Evolutionary conservation across 2,113 vertebrate genomes (phyloP), one percentile per base, ranked within the genome.

Genomic region (Corythornis vintsioides): DNA sequence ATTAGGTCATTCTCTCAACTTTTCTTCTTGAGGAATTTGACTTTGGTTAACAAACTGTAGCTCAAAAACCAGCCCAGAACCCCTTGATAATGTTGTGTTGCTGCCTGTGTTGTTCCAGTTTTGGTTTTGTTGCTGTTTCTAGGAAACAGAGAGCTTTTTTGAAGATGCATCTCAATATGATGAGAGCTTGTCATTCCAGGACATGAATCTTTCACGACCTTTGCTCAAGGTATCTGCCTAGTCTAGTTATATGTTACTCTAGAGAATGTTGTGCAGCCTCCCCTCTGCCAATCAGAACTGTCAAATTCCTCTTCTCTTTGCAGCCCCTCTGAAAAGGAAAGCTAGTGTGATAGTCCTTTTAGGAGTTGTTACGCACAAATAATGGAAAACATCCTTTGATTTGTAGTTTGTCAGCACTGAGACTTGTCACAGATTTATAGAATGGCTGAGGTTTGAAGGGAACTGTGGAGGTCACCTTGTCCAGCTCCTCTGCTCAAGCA

Each of bases 171-270:
- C 99, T 24, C 96, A 98, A 28, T 99, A 98, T 5, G 98, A 99
- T 16, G 98, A 99, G 42, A 98, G 74, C 40, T 97, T 99, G 75
- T 98, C 97, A 3, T 99, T 99, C 73, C 98, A 98, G 67, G 98
- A 99, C 86, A 99, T 99, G 99, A 99, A 99, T 97, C 98, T 99
- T 64, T 99, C 99, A 83, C 97, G 99, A 64, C 99, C 99, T 18
- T 97, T 99, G 69, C 96, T 99, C 52, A 99, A 99, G 99, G 99
- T 99, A 97, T 35, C 71, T 71, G 29, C 8, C 15, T 65, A 28
- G 38, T 71, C 74, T 15, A 15, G 38, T 86, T 73, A 53, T 22
- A 5, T 15, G 3, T 55, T 48, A 15, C 6, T 63, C 17, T 66
- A 21, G 73, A 52, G 15, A 81, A 15, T 17, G 4, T 35, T 79